A percentile compares a stretch with the other conserved stretches of the same genome.
Conservation (phyloP, 2,888 invertebrate species). For the Parnassius apollo region DNA sequence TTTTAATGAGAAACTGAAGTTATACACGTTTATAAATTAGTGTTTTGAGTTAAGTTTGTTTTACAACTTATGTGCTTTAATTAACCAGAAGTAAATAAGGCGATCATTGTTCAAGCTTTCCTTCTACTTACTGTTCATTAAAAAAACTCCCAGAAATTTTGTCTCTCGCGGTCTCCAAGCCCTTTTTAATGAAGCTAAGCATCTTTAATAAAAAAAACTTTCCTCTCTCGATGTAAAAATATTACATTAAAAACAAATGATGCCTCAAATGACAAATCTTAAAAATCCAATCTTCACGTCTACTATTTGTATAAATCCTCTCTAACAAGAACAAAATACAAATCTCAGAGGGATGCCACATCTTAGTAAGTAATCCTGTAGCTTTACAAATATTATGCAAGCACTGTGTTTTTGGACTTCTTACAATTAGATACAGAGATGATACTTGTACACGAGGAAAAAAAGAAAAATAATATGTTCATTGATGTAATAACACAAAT, state of each 20-base stretch:
- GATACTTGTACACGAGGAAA: conserved; percentile 35
- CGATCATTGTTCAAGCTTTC: neutral
- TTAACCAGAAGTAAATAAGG: neutral
- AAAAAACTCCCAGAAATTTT: neutral
- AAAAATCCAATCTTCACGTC: conserved; percentile 25
- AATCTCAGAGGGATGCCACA: conserved; percentile 47
- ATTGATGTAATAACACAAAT: conserved; percentile 49
- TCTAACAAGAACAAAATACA: conserved; percentile 58
- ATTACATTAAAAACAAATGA: conserved; percentile 11
- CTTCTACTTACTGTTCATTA: neutral
- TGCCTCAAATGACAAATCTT: conserved; percentile 15
- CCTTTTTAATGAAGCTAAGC: conserved; percentile 20
- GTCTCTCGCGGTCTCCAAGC: conserved; percentile 8
- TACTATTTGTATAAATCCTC: conserved; percentile 44
- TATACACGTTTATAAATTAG: too few species aligned
- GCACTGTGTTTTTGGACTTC: conserved; percentile 43
- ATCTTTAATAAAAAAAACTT: conserved; percentile 14
- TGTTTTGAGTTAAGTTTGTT: too few species aligned
- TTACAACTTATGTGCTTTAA: too few species aligned
- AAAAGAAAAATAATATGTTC: conserved; percentile 43
- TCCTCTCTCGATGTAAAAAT: conserved; percentile 1
- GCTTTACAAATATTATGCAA: conserved; percentile 53
- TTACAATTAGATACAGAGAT: conserved; percentile 36
- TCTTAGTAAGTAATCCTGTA: conserved; percentile 46
- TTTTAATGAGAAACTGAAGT: too few species aligned